Base-by-base conservation (phyloP, 2,113 vertebrate species). In the Benitochromis conjunctus region DNA sequence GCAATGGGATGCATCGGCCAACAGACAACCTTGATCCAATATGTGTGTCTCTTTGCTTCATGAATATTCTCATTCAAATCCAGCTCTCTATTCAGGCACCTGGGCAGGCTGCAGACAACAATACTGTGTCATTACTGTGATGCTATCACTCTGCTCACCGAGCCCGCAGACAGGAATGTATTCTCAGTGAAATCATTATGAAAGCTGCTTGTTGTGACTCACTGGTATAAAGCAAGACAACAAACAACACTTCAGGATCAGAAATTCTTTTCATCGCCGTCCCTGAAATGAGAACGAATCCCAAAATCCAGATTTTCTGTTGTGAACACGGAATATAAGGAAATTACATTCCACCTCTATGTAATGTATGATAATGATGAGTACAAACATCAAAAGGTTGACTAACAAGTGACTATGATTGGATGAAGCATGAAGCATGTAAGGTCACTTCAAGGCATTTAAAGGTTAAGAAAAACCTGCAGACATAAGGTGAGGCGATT, bases 51-150 rank as follows among this genome's bases (percentile, higher is more conserved):
- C 21, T 69, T 24, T n/a, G 76, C 83, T 71, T 94, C 87, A 90
- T 93, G 91, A 92, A 93, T 93, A 91, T 91, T 92, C 91, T 62
- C 87, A 88, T 91, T 93, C 55, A 90, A 78, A 90, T 86, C 57
- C 78, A 69, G 80, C 84, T 86, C 83, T 78, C 77, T 85, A 9
- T 87, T 82, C 74, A 83, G 76, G 60, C 90, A 93, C 79, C 91
- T 91, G 89, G 82, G 79, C 86, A 84, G 86, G 54, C 89, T 51
- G 74, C 74, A 79, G 12, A 80, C 84, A 85, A 87, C 87, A 91
- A 87, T 79, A 80, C 13, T 8, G 84, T 78, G 81, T 84, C 91
- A 84, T 89, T 84, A 80, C 12, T 41, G 83, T 1, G 56, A 86
- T 81, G 85, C 46, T 80, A 89, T 92, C 84, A 55, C 81, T 84